These are phyloP conservation scores for Danaus plexippus DNA, from an alignment of 1,140 invertebrate species.

Conservation along the genomic window DNA sequence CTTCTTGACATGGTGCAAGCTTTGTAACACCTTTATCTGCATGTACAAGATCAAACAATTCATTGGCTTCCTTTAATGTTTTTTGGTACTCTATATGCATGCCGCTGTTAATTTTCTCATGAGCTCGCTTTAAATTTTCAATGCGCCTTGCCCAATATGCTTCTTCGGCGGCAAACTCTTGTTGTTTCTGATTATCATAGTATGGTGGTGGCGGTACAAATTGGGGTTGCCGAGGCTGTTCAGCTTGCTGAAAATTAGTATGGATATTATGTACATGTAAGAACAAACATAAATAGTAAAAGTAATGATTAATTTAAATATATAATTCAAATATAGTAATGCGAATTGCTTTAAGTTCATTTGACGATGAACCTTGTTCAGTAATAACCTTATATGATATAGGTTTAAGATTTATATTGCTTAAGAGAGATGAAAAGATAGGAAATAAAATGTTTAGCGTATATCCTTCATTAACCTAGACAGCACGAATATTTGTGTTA, in stretches of 20 bases:
- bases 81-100: slow-evolving; percentile 62
- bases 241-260: slow-evolving; percentile 40
- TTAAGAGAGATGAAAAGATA: background rate
- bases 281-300: background rate
- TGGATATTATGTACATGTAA: slow-evolving; percentile 1
- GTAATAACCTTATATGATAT: too few species aligned
- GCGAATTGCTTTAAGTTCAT: too few species aligned
- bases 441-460: background rate
- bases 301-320: background rate
- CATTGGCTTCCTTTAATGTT: slow-evolving; percentile 59
- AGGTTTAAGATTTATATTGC: slow-evolving; percentile 4
- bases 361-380: too few species aligned
- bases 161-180: slow-evolving; percentile 53
- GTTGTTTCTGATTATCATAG: slow-evolving; percentile 38
- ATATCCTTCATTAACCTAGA: background rate
- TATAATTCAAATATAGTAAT: too few species aligned
- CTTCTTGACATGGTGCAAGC: slow-evolving; percentile 57
- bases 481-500: slow-evolving; percentile 17
- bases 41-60: slow-evolving; percentile 49
- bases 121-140: slow-evolving; percentile 53
- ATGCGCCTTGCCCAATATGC: slow-evolving; percentile 60
- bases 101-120: slow-evolving; percentile 56
- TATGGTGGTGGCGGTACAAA: slow-evolving; percentile 45
- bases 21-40: slow-evolving; percentile 52
- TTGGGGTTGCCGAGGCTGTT: slow-evolving; percentile 36